Percentiles rank a stretch among this genome's conserved stretches.
phyloP scores from a whole-genome alignment of 1,140 invertebrate species.

The Cydia strobilella region DNA sequence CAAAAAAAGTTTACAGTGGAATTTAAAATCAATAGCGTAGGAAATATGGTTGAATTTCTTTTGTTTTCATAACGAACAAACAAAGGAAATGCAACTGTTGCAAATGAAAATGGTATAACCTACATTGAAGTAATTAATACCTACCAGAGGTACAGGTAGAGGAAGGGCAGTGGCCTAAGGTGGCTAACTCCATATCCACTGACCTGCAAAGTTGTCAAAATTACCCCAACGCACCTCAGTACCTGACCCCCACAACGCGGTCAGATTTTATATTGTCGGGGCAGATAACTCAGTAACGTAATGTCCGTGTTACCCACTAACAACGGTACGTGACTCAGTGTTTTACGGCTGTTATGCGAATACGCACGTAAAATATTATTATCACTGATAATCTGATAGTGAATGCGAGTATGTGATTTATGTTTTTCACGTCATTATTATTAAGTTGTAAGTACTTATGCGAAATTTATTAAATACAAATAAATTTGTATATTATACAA shows the following conservation, averaged over 20 bases:
- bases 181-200: too few relatives aligned
- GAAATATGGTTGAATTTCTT: too few relatives aligned
- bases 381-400: slow-evolving; percentile 13
- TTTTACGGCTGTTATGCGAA: slow-evolving; percentile 10
- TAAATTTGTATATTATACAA: too few relatives aligned
- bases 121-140: too few relatives aligned
- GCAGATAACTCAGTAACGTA: slow-evolving; percentile 50
- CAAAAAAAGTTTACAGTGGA: too few relatives aligned
- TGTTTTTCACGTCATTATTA: slow-evolving; percentile 3
- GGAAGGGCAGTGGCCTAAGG: too few relatives aligned
- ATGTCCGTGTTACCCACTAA: slow-evolving; percentile 51
- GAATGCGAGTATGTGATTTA: slow-evolving; percentile 15
- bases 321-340: slow-evolving; percentile 22
- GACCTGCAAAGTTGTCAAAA: neutral
- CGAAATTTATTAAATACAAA: neutral
- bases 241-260: slow-evolving; percentile 61
- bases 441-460: too few relatives aligned
- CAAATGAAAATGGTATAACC: too few relatives aligned
- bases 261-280: slow-evolving; percentile 59
- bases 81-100: too few relatives aligned
- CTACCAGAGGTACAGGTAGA: too few relatives aligned
- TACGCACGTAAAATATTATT: slow-evolving; percentile 18
- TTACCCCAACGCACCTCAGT: slow-evolving; percentile 32
- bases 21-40: too few relatives aligned
- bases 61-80: too few relatives aligned